Base-by-base conservation (phyloP, 2,797 vertebrate genomes). In the Knipowitschia caucasica region DNA sequence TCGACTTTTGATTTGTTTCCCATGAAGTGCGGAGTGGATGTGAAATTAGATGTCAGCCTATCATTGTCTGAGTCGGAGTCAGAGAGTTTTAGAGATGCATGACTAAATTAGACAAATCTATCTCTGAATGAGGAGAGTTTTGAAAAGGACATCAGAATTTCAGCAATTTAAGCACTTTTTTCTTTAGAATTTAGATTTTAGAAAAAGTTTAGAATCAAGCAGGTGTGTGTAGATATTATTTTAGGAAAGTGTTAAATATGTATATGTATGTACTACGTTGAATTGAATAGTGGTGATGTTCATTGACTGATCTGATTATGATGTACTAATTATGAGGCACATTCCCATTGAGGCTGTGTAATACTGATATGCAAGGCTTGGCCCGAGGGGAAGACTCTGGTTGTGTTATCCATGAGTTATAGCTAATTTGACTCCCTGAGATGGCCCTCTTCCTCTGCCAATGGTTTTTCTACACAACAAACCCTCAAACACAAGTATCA, bases 1-100 rank as follows among this genome's bases (percentile, higher is more conserved):
- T 84, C 77, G 71, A 86, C 84, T 85, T 87, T 84, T 87, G 82
- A 87, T 87, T 89, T 86, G 82, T 87, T 81, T 86, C 80, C 75
- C 59, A 42, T 74, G 64, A 64, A 59, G 69, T 36, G 50, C 62
- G 44, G 68, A 75, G 76, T 77, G 69, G 82, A 80, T 79, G 51
- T 65, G 66, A 79, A 82, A 85, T 84, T 73, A 77, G 59, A 82
- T 29, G 69, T 75, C 72, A 81, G 79, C 76, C 66, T 71, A 51
- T 83, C 75, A 80, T 83, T 82, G 78, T 86, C 77, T 75, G 60
- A 56, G 66, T 72, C 53, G 72, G 56, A 78, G 55, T 77, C 53
- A 35, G 64, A 50, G 53, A 64, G 51, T 67, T 69, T 65, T 63
- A 39, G 46, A 68, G 53, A 73, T 65, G 35, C 62, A 65, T 63